Evolutionary conservation across 2,797 vertebrate genomes (phyloP).

Genomic region (Urosaurus nigricauda): DNA sequence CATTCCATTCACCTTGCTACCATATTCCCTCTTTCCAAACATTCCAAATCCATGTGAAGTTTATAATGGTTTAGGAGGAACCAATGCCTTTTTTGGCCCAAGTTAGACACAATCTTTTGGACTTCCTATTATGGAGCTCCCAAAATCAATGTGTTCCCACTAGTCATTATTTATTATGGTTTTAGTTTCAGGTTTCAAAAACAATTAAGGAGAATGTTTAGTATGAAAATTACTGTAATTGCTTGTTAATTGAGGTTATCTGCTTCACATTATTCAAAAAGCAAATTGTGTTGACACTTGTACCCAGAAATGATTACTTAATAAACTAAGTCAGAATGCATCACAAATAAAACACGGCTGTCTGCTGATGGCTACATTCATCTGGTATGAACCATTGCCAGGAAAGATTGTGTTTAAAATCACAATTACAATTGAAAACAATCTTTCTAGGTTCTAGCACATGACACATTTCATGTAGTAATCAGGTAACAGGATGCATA

Average conservation of each 20-base stretch:
- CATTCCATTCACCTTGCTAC: no score
- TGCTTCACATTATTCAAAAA: constrained; percentile 74
- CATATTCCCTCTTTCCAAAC: no score
- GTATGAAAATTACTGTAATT: constrained; percentile 76
- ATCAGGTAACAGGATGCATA: not conserved
- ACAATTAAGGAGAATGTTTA: constrained; percentile 75
- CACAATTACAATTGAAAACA: not conserved
- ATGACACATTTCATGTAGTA: constrained; percentile 13
- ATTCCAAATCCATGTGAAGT: fast-evolving
- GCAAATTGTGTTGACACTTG: constrained; percentile 74
- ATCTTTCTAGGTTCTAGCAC: constrained; percentile 10
- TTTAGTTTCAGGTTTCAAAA: constrained; percentile 77
- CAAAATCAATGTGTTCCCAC: constrained; percentile 61
- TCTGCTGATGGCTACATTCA: constrained; percentile 47
- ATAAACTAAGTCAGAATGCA: constrained; percentile 72
- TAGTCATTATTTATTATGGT: constrained; percentile 71
- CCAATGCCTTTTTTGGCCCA: not conserved
- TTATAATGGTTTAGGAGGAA: fast-evolving
- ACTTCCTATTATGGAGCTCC: constrained; percentile 52
- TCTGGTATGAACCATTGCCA: constrained; percentile 32
- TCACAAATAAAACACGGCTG: constrained; percentile 42
- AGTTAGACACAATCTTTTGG: not conserved
- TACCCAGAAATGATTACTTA: constrained; percentile 73
- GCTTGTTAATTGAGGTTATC: constrained; percentile 77
- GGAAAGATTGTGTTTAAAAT: constrained; percentile 33